phyloP scores from a whole-genome alignment of 1,140 invertebrate species.

The Globodera rostochiensis region DNA sequence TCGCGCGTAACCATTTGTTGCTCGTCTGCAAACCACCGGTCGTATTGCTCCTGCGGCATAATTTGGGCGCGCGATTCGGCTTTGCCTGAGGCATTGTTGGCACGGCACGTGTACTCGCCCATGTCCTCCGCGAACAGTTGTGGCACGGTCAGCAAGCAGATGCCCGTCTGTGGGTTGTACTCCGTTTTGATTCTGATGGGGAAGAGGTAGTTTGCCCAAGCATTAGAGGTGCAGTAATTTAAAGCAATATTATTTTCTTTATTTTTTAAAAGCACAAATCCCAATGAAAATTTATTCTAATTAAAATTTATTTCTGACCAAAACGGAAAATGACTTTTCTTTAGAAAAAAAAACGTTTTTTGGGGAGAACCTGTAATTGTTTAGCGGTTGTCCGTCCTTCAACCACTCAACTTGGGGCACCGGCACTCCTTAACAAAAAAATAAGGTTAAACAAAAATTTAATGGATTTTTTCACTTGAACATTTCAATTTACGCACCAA shows the following conservation, averaged over 20 bases:
- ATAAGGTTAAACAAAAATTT: too few species aligned
- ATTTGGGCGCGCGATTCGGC: constrained; percentile 53
- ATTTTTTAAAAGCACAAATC: too few species aligned
- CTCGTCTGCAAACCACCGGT: constrained; percentile 60
- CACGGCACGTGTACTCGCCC: constrained; percentile 79
- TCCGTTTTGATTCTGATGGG: constrained; percentile 68
- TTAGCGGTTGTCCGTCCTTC: constrained; percentile 86
- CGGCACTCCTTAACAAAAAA: constrained; percentile 36
- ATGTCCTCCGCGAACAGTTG: constrained; percentile 61
- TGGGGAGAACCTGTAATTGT: constrained; percentile 70
- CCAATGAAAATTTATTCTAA: too few species aligned
- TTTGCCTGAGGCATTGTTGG: constrained; percentile 78
- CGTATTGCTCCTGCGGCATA: constrained; percentile 55
- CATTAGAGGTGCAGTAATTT: not conserved
- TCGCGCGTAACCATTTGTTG: constrained; percentile 52
- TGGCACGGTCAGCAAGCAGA: constrained; percentile 58
- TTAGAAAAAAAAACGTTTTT: not conserved
- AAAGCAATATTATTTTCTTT: too few species aligned
- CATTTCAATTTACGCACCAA: constrained; percentile 20
- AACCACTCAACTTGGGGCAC: constrained; percentile 77
- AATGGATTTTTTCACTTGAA: too few species aligned
- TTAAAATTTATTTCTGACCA: too few species aligned
- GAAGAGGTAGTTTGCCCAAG: constrained; percentile 61
- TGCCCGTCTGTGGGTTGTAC: constrained; percentile 62
- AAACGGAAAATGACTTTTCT: too few species aligned